Conservation (phyloP, 2,797 vertebrate species). For the Podarcis lilfordi region DNA sequence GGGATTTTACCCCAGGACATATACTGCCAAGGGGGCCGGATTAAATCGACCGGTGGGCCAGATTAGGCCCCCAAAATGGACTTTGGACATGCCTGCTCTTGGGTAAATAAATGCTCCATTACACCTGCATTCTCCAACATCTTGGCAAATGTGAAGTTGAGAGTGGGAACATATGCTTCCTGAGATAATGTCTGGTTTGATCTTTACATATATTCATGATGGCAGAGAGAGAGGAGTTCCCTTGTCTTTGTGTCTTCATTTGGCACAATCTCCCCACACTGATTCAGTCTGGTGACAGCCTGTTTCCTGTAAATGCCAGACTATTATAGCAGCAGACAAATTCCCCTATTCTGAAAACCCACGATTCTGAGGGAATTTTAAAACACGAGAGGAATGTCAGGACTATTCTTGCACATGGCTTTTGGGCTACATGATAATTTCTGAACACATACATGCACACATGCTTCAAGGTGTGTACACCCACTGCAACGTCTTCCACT, state of each 20-base stretch:
- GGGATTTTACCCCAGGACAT: too few species aligned
- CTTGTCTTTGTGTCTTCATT: background rate
- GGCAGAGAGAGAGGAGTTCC: slow-evolving; percentile 2
- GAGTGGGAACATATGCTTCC: background rate
- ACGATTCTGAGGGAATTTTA: background rate
- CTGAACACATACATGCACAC: background rate
- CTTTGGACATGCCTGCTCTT: too few species aligned
- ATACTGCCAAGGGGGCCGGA: too few species aligned
- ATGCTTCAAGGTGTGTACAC: background rate
- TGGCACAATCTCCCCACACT: background rate
- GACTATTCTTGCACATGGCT: background rate
- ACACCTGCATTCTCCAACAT: background rate
- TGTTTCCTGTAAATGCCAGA: slow-evolving; percentile 26
- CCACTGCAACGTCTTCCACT: background rate
- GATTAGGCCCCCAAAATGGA: too few species aligned
- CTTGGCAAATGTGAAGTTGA: background rate
- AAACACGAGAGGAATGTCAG: background rate
- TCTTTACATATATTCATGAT: background rate
- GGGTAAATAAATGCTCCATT: background rate
- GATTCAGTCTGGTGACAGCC: slow-evolving; percentile 31
- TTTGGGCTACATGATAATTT: background rate
- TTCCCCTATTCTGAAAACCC: slow-evolving; percentile 1
- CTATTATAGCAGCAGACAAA: background rate
- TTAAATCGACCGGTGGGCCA: too few species aligned
- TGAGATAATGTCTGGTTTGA: background rate